Conservation (phyloP, 2,888 invertebrate genomes). For the Amphipyra tragopoginis region DNA sequence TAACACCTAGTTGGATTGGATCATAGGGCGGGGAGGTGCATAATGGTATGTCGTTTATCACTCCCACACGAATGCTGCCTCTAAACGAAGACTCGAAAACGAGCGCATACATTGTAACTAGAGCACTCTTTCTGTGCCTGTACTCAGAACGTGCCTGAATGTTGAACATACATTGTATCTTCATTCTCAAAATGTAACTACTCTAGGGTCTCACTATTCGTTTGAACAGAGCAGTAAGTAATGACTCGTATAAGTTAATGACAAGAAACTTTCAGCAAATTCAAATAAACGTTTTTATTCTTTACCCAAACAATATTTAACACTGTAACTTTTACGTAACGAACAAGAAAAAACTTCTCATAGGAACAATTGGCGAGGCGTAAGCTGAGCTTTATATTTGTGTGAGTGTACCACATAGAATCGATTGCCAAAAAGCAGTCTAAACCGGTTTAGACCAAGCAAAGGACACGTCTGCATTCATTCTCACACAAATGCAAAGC, state of each 20-base stretch:
- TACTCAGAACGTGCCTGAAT: constrained; percentile 4
- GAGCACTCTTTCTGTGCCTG: constrained; percentile 24
- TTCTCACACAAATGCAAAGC: too few relatives aligned
- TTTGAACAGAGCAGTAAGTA: too few relatives aligned
- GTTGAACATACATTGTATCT: neutral
- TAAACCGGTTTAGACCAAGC: too few relatives aligned
- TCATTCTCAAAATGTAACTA: neutral
- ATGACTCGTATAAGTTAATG: too few relatives aligned
- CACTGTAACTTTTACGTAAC: neutral
- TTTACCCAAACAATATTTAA: neutral
- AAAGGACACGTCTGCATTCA: too few relatives aligned
- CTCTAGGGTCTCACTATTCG: too few relatives aligned
- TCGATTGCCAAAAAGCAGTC: too few relatives aligned
- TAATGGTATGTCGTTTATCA: constrained; percentile 53
- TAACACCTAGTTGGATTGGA: constrained; percentile 7
- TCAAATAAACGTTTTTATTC: too few relatives aligned
- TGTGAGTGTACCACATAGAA: too few relatives aligned
- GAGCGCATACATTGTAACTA: constrained; percentile 19
- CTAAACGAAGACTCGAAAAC: constrained; percentile 16
- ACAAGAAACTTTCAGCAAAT: too few relatives aligned
- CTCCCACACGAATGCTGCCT: constrained; percentile 35
- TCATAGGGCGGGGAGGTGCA: constrained; percentile 25
- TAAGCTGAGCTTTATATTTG: too few relatives aligned
- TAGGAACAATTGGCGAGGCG: too few relatives aligned
- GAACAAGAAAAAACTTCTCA: neutral